phyloP scores from a whole-genome alignment of 2,888 invertebrate species.

The Amiota mariae region DNA sequence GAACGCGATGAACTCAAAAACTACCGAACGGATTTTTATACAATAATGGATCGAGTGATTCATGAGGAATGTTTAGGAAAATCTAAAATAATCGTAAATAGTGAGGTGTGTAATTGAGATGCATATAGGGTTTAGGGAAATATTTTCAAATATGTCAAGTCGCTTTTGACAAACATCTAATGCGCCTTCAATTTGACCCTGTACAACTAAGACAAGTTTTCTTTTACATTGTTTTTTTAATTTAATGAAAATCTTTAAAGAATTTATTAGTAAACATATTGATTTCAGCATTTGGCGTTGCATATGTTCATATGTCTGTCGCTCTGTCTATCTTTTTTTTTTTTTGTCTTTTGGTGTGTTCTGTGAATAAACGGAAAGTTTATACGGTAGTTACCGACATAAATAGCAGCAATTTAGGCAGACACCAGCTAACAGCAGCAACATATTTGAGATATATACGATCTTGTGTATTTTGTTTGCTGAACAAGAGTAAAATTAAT shows the following conservation, averaged over 20 bases:
- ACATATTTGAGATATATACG: constrained; percentile 29
- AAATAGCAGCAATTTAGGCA: constrained; percentile 73
- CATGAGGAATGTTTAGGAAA: no score
- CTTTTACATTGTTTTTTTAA: constrained; percentile 47
- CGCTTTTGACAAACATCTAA: no score
- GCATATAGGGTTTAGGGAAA: no score
- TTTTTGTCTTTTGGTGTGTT: constrained; percentile 33
- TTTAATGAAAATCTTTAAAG: constrained; percentile 72
- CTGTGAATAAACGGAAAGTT: constrained; percentile 60
- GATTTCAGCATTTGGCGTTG: constrained; percentile 72
- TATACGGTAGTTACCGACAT: constrained; percentile 74
- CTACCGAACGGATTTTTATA: no score
- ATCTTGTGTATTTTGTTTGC: constrained; percentile 45
- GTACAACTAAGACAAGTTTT: constrained; percentile 39
- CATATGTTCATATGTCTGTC: neutral
- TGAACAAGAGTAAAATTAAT: constrained; percentile 65
- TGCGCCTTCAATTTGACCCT: no score
- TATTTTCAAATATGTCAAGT: no score
- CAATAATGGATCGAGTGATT: no score
- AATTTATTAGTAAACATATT: constrained; percentile 74
- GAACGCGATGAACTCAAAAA: no score
- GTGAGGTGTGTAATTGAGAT: no score
- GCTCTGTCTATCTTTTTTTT: constrained; percentile 39
- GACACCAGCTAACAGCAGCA: constrained; percentile 54
- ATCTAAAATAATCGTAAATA: no score